Base-by-base conservation (phyloP, 2,888 invertebrate species). In the Thalpophila matura region DNA sequence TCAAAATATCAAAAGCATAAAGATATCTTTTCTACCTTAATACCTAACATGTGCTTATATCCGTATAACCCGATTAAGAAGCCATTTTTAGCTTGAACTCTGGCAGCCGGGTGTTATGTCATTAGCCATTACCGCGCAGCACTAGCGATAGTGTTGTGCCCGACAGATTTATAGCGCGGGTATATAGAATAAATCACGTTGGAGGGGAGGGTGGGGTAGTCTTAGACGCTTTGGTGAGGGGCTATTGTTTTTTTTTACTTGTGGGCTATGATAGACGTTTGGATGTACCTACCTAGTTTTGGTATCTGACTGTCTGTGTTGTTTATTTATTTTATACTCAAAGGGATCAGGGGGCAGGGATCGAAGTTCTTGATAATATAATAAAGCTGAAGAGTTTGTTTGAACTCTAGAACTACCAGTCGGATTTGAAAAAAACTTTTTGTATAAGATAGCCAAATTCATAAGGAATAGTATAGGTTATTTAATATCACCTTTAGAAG, bases 101-200 rank as follows among this genome's bases (percentile, higher is more conserved):
- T 65, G 75, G 72, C 70, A 65, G 56, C 54, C 40, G 59, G 77
- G 82, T 83, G 86, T 85, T 84, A 84, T 78, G 87, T 88, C 85
- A 87, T 89, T 86, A 85, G 87, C 83, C 86, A 85, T 89, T 90
- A 90, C 84, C 75, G 88, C 82, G 77, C 81, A 81, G 82, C 82
- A 87, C 85, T 83, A 84, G 81, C 83, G 69, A 89, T 89, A 90
- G 88, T 88, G 89, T 83, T 84, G 85, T 81, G 75, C 82, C 43
- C 77, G 84, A 78, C 80, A 84, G 86, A 86, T 86, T 86, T 86
- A 86, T 84, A 77, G 84, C 82, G 51, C 74, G 73, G 82, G 63
- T 69, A 69, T 63, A 81, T 76, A 79, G 82, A 74, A 84, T 86
- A 86, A 86, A 86, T 84, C 84, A 86, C 81, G 65, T 38, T 40